These are phyloP conservation scores for Caerostris extrusa DNA, from an alignment of 1,140 invertebrate species.

Conservation along the genomic window DNA sequence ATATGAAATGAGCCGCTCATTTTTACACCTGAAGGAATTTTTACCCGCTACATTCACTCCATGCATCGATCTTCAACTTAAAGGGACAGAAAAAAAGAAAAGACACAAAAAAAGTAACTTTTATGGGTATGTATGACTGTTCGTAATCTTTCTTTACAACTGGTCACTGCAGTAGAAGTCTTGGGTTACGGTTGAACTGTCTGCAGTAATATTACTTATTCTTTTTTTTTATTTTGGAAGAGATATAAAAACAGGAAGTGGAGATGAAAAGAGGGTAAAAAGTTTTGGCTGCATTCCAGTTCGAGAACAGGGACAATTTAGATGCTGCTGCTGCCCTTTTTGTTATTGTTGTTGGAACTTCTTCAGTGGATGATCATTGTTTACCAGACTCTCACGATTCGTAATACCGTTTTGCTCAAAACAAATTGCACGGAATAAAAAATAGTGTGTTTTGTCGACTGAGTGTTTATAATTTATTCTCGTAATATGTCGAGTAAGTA, in stretches of 20 bases:
- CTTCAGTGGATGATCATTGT: conserved; percentile 40
- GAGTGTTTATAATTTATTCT: conserved; percentile 56
- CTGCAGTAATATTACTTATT: conserved; percentile 33
- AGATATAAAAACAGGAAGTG: conserved; percentile 35
- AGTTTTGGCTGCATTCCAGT: conserved; percentile 58
- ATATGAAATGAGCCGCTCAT: too few species aligned
- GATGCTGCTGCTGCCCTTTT: not conserved
- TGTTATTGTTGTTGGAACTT: not conserved
- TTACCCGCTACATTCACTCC: too few species aligned
- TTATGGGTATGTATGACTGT: conserved; percentile 68
- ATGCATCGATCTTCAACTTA: too few species aligned
- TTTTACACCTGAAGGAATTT: too few species aligned
- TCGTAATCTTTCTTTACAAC: conserved; percentile 70
- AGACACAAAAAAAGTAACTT: not conserved
- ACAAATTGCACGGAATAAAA: conserved; percentile 57
- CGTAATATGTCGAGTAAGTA: not conserved
- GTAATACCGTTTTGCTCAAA: conserved; percentile 52
- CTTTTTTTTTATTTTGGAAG: conserved; percentile 37
- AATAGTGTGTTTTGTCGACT: conserved; percentile 1
- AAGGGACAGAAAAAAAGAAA: not conserved
- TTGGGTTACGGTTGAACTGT: conserved; percentile 47
- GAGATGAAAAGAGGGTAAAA: conserved; percentile 48
- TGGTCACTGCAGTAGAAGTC: conserved; percentile 49
- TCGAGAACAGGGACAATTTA: conserved; percentile 64
- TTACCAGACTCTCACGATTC: conserved; percentile 14